A percentile compares a stretch with the other conserved stretches of the same genome.
Conservation (phyloP, 2,113 vertebrate genomes). For the Probosciger aterrimus region DNA sequence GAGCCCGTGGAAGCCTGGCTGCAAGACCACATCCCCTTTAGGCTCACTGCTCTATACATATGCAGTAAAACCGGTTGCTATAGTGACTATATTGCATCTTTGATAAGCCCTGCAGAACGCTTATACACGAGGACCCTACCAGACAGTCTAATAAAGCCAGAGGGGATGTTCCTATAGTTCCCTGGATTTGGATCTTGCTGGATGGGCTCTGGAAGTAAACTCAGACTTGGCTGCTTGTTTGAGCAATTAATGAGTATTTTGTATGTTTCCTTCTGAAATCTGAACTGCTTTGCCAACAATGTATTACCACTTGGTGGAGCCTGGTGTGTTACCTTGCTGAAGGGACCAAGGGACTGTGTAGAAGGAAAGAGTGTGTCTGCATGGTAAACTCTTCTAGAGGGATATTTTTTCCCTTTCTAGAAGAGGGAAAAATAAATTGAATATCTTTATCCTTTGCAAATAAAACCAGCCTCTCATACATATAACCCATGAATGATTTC, state of each 20-base stretch:
- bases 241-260: not conserved
- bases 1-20: not conserved
- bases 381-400: not conserved
- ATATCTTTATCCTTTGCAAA: not conserved
- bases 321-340: not conserved
- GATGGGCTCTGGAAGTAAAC: not conserved
- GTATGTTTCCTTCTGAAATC: not conserved
- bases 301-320: not conserved
- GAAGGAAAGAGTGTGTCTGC: not conserved
- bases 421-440: not conserved
- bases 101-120: not conserved
- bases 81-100: not conserved
- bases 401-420: not conserved
- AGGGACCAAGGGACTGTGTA: not conserved
- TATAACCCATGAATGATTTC: not conserved
- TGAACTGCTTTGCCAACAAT: not conserved
- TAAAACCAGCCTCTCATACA: not conserved
- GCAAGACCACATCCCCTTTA: not conserved
- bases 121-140: too few species aligned
- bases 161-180: accelerated
- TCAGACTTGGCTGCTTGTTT: not conserved
- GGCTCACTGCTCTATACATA: not conserved
- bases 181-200: not conserved
- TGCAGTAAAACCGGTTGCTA: not conserved
- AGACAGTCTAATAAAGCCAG: not conserved